Conservation (phyloP, 1,140 invertebrate genomes). For the Drosophila pandora region DNA sequence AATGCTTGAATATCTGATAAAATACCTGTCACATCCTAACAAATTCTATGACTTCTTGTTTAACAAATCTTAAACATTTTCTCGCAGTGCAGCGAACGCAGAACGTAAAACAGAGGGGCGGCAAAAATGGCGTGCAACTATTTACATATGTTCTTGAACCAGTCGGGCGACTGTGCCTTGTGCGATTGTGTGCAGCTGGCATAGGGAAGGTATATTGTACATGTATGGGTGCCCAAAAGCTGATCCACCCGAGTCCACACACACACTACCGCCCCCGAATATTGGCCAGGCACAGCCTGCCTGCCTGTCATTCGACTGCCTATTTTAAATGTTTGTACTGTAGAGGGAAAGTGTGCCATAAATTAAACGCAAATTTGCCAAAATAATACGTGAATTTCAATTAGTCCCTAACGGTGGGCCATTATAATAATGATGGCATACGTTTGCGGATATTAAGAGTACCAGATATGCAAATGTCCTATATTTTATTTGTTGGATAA, state of each 20-base stretch:
- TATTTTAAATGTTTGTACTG: constrained; percentile 33
- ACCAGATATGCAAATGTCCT: constrained; percentile 30
- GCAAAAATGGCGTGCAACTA: constrained; percentile 75
- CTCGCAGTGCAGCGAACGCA: constrained; percentile 11
- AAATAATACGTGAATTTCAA: constrained; percentile 57
- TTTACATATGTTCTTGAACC: constrained; percentile 79
- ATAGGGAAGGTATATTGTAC: neutral
- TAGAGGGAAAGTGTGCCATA: constrained; percentile 13
- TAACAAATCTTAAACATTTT: neutral
- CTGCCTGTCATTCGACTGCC: no score
- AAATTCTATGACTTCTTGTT: no score
- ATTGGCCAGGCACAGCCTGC: constrained; percentile 12
- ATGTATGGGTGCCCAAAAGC: constrained; percentile 25
- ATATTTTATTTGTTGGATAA: constrained; percentile 18
- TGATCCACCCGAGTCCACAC: constrained; percentile 16
- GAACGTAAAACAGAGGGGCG: constrained; percentile 21
- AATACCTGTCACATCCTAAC: no score
- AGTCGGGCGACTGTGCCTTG: constrained; percentile 21
- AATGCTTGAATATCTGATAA: no score
- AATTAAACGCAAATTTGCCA: constrained; percentile 48
- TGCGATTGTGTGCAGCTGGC: constrained; percentile 55
- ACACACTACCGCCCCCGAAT: constrained; percentile 50
- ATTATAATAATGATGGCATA: constrained; percentile 47
- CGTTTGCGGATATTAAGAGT: constrained; percentile 23
- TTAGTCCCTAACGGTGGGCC: constrained; percentile 46